Percentiles rank a stretch among this genome's conserved stretches.
Evolutionary conservation across 1,140 invertebrate species (phyloP).

Genomic region (Bombus affinis): DNA sequence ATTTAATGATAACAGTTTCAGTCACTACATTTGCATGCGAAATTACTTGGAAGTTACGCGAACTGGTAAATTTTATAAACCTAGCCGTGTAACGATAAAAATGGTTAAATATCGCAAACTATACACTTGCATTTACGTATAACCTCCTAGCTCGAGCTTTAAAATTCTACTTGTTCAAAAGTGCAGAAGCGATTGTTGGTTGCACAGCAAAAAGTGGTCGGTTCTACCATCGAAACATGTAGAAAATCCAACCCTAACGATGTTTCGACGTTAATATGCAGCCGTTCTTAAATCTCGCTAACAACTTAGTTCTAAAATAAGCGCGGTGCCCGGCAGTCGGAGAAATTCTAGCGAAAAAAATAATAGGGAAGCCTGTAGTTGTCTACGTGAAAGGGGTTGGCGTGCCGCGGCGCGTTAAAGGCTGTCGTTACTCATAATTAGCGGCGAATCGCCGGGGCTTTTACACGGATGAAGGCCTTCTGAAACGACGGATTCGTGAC

Average conservation of each 20-base stretch:
- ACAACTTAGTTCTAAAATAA: slow-evolving; percentile 37
- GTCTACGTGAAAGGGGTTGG: slow-evolving; percentile 55
- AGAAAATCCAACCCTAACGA: slow-evolving; percentile 16
- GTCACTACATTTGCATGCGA: not conserved
- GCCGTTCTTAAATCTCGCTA: slow-evolving; percentile 35
- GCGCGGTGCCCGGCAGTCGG: slow-evolving; percentile 35
- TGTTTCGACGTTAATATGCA: not conserved
- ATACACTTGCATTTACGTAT: not conserved
- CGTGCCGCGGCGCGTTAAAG: slow-evolving; percentile 71
- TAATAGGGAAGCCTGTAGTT: slow-evolving; percentile 44
- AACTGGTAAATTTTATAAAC: not conserved
- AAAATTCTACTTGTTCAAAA: not conserved
- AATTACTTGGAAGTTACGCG: not conserved
- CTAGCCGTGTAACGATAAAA: not conserved
- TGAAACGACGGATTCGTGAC: slow-evolving; percentile 71
- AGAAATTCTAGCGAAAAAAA: slow-evolving; percentile 58
- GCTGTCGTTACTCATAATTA: slow-evolving; percentile 77
- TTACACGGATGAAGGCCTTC: slow-evolving; percentile 74
- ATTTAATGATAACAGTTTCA: not conserved
- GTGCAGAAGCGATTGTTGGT: not conserved
- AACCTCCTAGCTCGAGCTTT: not conserved
- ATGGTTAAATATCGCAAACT: not conserved
- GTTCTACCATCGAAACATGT: not conserved
- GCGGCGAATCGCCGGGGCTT: slow-evolving; percentile 73
- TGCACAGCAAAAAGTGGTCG: not conserved